Conservation (phyloP, 2,797 vertebrate genomes). For the Pseudochirops cupreus region DNA sequence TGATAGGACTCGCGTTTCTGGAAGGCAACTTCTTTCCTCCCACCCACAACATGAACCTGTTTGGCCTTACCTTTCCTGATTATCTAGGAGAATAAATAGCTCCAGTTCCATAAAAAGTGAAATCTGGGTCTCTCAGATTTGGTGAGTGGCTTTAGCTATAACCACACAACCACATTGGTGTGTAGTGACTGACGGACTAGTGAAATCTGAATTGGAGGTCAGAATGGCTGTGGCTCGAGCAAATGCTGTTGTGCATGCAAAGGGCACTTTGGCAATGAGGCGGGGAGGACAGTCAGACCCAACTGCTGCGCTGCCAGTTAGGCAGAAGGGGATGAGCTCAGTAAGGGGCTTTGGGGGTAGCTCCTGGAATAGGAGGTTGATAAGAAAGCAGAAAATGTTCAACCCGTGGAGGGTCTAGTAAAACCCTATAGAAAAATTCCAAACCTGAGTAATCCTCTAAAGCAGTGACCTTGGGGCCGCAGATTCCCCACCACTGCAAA, state of each 20-base stretch:
- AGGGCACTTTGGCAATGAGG: not conserved
- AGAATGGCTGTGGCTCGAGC: not conserved
- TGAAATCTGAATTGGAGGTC: not conserved
- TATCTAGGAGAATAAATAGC: not conserved
- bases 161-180: not conserved
- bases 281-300: not conserved
- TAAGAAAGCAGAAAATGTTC: not conserved
- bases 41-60: not conserved
- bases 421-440: not conserved
- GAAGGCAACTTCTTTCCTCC: not conserved
- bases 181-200: not conserved
- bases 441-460: not conserved
- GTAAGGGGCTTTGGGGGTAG: not conserved
- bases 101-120: not conserved
- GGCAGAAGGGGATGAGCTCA: not conserved
- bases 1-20: not conserved
- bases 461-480: too few species aligned
- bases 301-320: not conserved
- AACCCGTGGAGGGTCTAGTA: not conserved
- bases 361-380: not conserved
- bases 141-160: not conserved
- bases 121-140: not conserved
- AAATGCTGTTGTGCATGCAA: not conserved
- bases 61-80: not conserved
- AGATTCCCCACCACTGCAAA: too few species aligned